Evolutionary conservation across 2,113 vertebrate genomes (phyloP).

Genomic region (Spheniscus mendiculus): DNA sequence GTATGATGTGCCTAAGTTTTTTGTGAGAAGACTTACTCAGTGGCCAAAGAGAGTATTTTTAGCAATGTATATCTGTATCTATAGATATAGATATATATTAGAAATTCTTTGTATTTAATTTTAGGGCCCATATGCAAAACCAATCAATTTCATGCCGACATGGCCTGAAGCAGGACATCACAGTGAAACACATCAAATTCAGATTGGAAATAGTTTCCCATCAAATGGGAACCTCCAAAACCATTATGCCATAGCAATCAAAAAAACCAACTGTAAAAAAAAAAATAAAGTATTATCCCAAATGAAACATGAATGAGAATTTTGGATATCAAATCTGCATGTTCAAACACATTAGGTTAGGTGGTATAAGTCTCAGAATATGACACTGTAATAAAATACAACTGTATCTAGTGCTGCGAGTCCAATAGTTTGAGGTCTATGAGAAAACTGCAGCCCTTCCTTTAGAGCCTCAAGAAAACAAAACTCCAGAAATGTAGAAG

Average conservation of each 20-base stretch:
- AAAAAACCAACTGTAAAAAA: too few species aligned
- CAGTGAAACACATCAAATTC: background rate
- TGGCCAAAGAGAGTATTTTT: background rate
- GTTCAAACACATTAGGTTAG: background rate
- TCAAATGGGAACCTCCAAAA: too few species aligned
- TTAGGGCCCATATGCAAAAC: background rate
- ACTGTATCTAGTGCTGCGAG: background rate
- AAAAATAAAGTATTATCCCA: background rate
- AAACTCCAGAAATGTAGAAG: background rate
- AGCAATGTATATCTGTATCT: background rate
- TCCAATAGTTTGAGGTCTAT: background rate
- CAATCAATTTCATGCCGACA: background rate
- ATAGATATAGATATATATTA: background rate
- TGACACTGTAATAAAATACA: background rate
- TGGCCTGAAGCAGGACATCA: background rate
- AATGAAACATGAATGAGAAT: background rate
- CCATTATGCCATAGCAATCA: background rate
- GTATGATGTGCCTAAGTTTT: background rate
- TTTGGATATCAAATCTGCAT: background rate
- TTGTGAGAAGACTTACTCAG: background rate
- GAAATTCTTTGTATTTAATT: background rate
- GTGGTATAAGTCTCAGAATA: background rate
- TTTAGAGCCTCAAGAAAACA: background rate
- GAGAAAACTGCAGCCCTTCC: background rate
- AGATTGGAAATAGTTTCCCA: background rate